A percentile compares a stretch with the other conserved stretches of the same genome.
Evolutionary conservation across 2,888 invertebrate genomes (phyloP).

Genomic region (Calliphora vomitoria): DNA sequence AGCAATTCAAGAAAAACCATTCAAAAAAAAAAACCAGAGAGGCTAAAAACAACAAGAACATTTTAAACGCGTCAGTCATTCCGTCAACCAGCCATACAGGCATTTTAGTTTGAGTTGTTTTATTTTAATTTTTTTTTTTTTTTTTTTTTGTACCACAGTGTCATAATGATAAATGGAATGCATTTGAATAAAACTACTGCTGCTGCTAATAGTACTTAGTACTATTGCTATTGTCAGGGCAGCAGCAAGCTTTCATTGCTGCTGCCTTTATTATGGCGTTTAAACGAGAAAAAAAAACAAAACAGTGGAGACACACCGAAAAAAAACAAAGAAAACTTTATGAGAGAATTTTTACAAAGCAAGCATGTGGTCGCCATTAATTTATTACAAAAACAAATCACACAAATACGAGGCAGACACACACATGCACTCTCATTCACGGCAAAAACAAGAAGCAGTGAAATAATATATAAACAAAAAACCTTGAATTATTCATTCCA

Average conservation of each 20-base stretch:
- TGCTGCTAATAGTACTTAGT: background rate
- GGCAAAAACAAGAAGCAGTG: background rate
- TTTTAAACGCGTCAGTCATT: conserved; percentile 46
- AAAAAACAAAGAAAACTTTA: conserved; percentile 60
- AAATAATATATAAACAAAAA: conserved; percentile 13
- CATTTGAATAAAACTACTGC: conserved; percentile 59
- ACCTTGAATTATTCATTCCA: conserved; percentile 69
- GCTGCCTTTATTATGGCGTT: conserved; percentile 56
- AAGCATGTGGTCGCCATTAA: conserved; percentile 68
- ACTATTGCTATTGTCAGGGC: conserved; percentile 26
- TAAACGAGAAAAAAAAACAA: conserved; percentile 5
- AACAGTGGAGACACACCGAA: background rate
- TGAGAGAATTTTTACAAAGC: conserved; percentile 48
- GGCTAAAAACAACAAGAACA: conserved; percentile 30
- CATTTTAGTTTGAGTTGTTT: background rate
- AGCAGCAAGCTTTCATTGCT: background rate
- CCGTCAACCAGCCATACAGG: conserved; percentile 42
- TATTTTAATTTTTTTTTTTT: background rate
- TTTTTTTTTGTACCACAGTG: conserved; percentile 26
- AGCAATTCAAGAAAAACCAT: conserved; percentile 14
- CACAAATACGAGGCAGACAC: background rate
- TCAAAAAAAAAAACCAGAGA: conserved; percentile 8
- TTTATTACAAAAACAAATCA: conserved; percentile 60
- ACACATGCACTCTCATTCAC: conserved; percentile 13
- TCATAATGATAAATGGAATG: conserved; percentile 64